Evolutionary conservation across 2,888 invertebrate genomes (phyloP), one percentile per base, ranked within the genome.

Genomic region (Drosophila birchii): DNA sequence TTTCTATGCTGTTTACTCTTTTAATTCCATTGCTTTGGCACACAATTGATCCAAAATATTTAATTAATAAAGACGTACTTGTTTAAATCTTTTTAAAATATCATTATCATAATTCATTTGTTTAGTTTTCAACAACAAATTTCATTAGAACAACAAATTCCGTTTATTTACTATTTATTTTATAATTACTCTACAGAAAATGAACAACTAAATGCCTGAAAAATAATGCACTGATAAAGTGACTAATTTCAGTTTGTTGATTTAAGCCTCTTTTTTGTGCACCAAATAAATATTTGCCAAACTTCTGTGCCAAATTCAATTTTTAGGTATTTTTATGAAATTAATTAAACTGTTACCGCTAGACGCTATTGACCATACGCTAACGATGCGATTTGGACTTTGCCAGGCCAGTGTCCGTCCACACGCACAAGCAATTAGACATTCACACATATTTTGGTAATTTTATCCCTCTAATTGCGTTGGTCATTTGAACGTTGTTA

Each of bases 401-500:
- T 16, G 4, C 20, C 16, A 20, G 34, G 16, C 34, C 20, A 20
- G 20, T 1, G 14, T 36, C 9, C 51, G 8, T 26, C 26, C 29
- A 8, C 29, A 51, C 11, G 51, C 34, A 23, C 51, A 51, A 1
- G 51, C 51, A 51, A 51, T 51, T 51, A 34, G 20, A 34, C 51
- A 36, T 51, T 51, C 16, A 20, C 34, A 54, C 53, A 54, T 54
- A 38, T 54, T 54, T 38, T 38, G 23, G 36, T 38, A 23, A 38
- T 38, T 38, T 34, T 29, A 36, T 63, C 67, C 67, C 63, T 76
- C 81, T 84, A 83, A 84, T 83, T 79, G 74, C 84, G 75, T 81
- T 77, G 75, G 79, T 67, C 84, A 84, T 81, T 82, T 81, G 59
- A 76, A 74, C 75, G 63, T 58, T 76, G 63, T 58, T 76, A 73